phyloP scores from a whole-genome alignment of 2,113 vertebrate genomes.

The Carassius auratus region DNA sequence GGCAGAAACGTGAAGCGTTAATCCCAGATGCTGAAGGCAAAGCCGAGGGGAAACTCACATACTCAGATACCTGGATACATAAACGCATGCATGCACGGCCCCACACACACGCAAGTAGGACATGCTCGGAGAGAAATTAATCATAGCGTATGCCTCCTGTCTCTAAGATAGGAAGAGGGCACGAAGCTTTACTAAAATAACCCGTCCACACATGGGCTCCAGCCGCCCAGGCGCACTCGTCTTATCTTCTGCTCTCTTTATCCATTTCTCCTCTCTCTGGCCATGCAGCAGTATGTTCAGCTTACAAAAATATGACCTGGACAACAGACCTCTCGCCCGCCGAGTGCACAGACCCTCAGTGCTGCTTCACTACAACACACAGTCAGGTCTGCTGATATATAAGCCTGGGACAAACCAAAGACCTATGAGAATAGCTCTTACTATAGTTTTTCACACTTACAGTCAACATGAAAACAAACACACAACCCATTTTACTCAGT shows the following conservation, averaged over 20 bases:
- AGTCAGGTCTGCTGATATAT: not conserved
- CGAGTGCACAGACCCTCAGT: not conserved
- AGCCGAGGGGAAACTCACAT: constrained; percentile 55
- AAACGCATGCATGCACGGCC: constrained; percentile 14
- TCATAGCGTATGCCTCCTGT: constrained; percentile 72
- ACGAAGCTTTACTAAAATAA: constrained; percentile 55
- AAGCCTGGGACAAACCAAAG: not conserved
- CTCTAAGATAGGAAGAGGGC: constrained; percentile 61
- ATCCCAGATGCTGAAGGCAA: constrained; percentile 53
- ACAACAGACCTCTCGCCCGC: not conserved
- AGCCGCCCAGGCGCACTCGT: constrained; percentile 23
- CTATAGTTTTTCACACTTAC: not conserved
- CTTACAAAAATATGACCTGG: not conserved
- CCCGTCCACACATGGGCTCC: constrained; percentile 34
- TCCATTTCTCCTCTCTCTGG: constrained; percentile 19
- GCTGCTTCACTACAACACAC: not conserved
- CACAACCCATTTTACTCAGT: not conserved
- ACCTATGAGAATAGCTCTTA: not conserved
- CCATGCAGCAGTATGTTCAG: not conserved
- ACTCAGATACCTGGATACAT: constrained; percentile 48
- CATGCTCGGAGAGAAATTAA: constrained; percentile 71
- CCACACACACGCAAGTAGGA: constrained; percentile 59
- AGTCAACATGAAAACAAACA: constrained; percentile 36
- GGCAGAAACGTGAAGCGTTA: constrained; percentile 48
- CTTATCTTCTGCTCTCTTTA: constrained; percentile 21